Conservation (phyloP, 2,888 invertebrate species). For the Malthinus seriepunctatus region DNA sequence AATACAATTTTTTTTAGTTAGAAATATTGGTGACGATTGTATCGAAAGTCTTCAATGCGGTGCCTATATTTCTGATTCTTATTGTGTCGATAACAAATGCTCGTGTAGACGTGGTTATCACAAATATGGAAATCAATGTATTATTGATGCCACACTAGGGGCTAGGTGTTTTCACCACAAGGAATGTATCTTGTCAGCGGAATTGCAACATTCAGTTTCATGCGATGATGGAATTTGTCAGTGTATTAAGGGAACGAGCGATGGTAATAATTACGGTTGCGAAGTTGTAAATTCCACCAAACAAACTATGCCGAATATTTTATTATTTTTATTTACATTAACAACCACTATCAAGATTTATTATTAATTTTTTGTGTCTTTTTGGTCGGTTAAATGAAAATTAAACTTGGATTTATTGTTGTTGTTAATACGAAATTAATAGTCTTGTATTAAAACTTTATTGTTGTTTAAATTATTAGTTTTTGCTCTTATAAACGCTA, state of each 20-base stretch:
- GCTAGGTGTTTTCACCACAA: conserved; percentile 40
- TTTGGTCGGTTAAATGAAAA: too few species aligned
- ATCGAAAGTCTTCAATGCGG: conserved; percentile 48
- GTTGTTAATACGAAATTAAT: too few species aligned
- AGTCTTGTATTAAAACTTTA: too few species aligned
- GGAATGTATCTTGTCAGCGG: conserved; percentile 42
- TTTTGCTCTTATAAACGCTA: too few species aligned
- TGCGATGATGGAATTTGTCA: conserved; percentile 44
- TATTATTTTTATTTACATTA: too few species aligned
- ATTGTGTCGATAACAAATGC: conserved; percentile 42
- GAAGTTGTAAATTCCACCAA: not conserved
- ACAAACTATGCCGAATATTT: too few species aligned
- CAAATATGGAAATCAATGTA: conserved; percentile 40
- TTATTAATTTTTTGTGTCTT: too few species aligned
- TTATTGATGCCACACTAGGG: conserved; percentile 38
- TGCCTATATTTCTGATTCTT: conserved; percentile 40
- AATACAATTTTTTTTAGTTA: conserved; percentile 40
- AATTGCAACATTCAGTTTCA: conserved; percentile 35
- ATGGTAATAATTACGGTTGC: conserved; percentile 13
- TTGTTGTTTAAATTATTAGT: too few species aligned
- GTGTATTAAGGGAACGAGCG: conserved; percentile 40
- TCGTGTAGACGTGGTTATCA: conserved; percentile 43
- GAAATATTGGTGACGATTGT: conserved; percentile 45
- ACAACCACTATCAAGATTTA: too few species aligned
- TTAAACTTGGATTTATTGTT: too few species aligned